Evolutionary conservation across 2,113 vertebrate species (phyloP).

Genomic region (Salvelinus fontinalis): DNA sequence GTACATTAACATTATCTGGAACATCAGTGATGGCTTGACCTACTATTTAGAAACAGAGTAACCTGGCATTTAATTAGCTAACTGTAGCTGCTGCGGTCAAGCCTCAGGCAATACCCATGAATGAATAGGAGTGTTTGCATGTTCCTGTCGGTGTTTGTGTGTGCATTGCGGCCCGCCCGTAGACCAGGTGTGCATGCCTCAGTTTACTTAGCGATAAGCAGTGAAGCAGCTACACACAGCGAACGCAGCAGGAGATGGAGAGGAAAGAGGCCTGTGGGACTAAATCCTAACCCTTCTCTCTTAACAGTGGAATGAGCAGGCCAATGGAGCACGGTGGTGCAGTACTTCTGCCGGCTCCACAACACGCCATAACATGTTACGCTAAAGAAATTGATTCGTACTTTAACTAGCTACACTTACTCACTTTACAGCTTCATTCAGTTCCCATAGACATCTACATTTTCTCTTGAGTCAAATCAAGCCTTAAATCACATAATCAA

Average conservation of each 20-base stretch:
- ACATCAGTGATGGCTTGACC: constrained; percentile 18
- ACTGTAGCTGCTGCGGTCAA: constrained; percentile 31
- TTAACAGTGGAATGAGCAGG: constrained; percentile 26
- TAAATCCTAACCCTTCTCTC: constrained; percentile 26
- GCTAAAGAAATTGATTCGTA: not conserved
- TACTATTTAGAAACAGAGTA: constrained; percentile 35
- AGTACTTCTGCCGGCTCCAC: constrained; percentile 7
- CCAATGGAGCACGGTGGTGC: constrained; percentile 36
- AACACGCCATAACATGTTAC: not conserved
- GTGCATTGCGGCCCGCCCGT: not conserved
- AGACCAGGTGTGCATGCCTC: not conserved
- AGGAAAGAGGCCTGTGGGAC: not conserved
- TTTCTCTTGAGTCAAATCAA: not conserved
- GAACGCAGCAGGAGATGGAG: not conserved
- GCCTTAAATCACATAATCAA: not conserved
- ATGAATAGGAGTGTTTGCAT: constrained; percentile 9
- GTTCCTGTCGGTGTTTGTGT: not conserved
- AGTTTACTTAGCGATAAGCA: constrained; percentile 4
- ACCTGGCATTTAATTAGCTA: constrained; percentile 46
- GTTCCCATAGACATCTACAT: not conserved
- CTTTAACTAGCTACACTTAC: no score
- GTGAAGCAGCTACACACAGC: not conserved
- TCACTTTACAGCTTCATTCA: not conserved
- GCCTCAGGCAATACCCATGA: constrained; percentile 46
- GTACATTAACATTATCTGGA: not conserved